Conservation (phyloP, 1,140 invertebrate genomes). For the Leucophenga varia region DNA sequence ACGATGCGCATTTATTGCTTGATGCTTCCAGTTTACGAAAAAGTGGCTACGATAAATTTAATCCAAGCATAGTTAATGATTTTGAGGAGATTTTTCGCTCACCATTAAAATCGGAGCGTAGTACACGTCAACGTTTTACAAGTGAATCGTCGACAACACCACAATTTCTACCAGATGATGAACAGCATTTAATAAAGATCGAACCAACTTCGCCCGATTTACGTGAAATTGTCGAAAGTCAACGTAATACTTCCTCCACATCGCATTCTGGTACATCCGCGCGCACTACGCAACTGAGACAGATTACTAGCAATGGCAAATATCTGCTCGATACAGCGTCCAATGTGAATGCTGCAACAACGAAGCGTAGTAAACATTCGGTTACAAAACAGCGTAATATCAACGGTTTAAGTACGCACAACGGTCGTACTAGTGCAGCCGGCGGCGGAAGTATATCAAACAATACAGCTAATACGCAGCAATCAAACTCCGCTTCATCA, state of each 20-base stretch:
- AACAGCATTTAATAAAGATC: slow-evolving; percentile 48
- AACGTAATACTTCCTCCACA: slow-evolving; percentile 21
- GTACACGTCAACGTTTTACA: slow-evolving; percentile 36
- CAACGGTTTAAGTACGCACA: slow-evolving; percentile 13
- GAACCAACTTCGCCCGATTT: slow-evolving; percentile 48
- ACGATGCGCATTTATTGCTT: slow-evolving; percentile 40
- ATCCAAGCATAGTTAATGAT: slow-evolving; percentile 50
- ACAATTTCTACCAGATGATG: slow-evolving; percentile 40
- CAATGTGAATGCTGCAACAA: too few species aligned
- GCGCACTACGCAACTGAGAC: slow-evolving; percentile 32
- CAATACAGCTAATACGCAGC: too few species aligned
- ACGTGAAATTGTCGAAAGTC: slow-evolving; percentile 40
- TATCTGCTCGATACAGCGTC: slow-evolving; percentile 13
- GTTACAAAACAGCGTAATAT: too few species aligned
- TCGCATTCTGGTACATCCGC: slow-evolving; percentile 11
- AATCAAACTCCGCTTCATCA: slow-evolving; percentile 19
- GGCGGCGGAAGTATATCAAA: too few species aligned
- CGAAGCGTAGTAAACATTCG: too few species aligned
- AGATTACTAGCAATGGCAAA: slow-evolving; percentile 23
- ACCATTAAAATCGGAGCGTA: slow-evolving; percentile 42
- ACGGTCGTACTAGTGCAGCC: too few species aligned
- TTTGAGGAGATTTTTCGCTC: slow-evolving; percentile 53
- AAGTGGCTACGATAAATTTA: slow-evolving; percentile 44
- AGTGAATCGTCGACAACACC: slow-evolving; percentile 45
- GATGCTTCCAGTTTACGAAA: slow-evolving; percentile 35